Conservation (phyloP, 2,888 invertebrate genomes). For the Ormyrus nitidulus region DNA sequence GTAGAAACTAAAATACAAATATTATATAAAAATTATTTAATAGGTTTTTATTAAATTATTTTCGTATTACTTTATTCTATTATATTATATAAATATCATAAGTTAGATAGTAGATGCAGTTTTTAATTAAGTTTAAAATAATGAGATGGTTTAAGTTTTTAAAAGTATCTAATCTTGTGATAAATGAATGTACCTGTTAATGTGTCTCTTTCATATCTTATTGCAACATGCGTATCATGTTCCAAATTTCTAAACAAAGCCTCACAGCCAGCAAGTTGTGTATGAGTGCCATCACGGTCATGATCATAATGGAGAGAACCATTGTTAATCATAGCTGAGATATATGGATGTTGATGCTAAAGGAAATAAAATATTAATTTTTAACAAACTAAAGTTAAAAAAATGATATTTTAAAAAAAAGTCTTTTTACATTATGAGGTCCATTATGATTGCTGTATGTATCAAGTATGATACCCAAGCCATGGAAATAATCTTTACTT, state of each 20-base stretch:
- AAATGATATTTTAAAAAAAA: slow-evolving; percentile 6
- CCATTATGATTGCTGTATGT: slow-evolving; percentile 99
- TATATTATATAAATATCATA: no score
- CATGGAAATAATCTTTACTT: slow-evolving; percentile 92
- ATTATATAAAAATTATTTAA: no score
- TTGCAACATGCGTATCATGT: slow-evolving; percentile 92
- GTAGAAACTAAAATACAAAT: slow-evolving; percentile 83
- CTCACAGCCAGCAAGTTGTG: slow-evolving; percentile 97
- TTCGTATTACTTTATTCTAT: no score
- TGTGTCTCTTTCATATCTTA: slow-evolving; percentile 93
- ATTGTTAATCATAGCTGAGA: slow-evolving; percentile 99
- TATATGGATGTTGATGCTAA: slow-evolving; percentile 98
- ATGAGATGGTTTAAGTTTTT: neutral
- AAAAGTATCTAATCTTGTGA: neutral
- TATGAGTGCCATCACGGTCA: slow-evolving; percentile 98
- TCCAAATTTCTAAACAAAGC: slow-evolving; percentile 94
- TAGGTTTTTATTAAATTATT: no score
- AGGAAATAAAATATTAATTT: slow-evolving; percentile 48
- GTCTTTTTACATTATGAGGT: slow-evolving; percentile 89
- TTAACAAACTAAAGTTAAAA: slow-evolving; percentile 25
- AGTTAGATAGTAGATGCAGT: no score
- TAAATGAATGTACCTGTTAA: slow-evolving; percentile 82
- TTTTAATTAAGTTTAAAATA: no score
- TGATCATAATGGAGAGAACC: slow-evolving; percentile 97
- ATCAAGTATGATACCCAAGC: slow-evolving; percentile 94